Conservation (phyloP, 2,888 invertebrate genomes). For the Sericinus montela region DNA sequence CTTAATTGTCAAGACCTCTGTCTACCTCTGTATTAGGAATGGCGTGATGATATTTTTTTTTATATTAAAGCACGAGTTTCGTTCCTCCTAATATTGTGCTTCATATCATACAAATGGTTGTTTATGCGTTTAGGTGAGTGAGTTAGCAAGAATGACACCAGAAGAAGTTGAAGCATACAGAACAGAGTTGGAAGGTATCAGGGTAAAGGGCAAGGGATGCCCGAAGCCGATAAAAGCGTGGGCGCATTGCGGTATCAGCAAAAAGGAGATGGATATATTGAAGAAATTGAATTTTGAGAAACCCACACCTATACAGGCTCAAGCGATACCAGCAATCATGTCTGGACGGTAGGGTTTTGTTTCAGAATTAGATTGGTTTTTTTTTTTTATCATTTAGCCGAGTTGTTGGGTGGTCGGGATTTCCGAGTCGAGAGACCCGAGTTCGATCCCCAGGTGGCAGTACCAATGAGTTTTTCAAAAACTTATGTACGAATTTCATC, state of each 20-base stretch:
- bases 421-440: too few relatives aligned
- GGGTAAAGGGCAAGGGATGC: conserved; percentile 97
- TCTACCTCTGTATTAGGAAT: too few relatives aligned
- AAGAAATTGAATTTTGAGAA: conserved; percentile 95
- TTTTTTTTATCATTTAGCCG: too few relatives aligned
- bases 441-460: too few relatives aligned
- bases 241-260: conserved; percentile 99
- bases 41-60: too few relatives aligned
- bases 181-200: conserved; percentile 95
- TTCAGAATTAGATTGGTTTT: not conserved
- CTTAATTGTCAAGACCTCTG: too few relatives aligned
- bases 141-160: conserved; percentile 93
- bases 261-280: conserved; percentile 94
- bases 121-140: conserved; percentile 44
- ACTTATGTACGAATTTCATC: too few relatives aligned
- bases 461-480: too few relatives aligned
- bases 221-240: conserved; percentile 97
- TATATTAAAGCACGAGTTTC: too few relatives aligned
- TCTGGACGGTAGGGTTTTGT: conserved; percentile 82
- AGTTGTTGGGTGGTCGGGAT: too few relatives aligned
- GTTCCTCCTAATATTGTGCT: too few relatives aligned
- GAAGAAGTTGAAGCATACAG: conserved; percentile 92
- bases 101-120: not conserved
- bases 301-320: conserved; percentile 99
- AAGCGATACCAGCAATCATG: conserved; percentile 98